Evolutionary conservation across 2,888 invertebrate genomes (phyloP).

Genomic region (Luffia ferchaultella): DNA sequence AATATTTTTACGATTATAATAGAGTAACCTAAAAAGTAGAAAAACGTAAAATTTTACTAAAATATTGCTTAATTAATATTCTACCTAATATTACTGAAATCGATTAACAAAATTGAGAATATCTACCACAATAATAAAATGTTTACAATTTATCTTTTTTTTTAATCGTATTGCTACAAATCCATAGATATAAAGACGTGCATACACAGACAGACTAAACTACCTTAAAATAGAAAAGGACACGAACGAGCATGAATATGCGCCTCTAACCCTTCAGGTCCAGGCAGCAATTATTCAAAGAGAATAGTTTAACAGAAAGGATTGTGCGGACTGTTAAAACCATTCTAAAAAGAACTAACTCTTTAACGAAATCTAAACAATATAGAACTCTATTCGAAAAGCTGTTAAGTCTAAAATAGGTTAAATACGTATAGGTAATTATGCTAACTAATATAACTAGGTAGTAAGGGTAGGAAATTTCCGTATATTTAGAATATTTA

Average conservation of each 20-base stretch:
- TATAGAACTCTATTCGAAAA: not conserved
- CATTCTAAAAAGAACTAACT: conserved; percentile 19
- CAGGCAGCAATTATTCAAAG: conserved; percentile 67
- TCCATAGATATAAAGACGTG: too few species aligned
- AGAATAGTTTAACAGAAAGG: conserved; percentile 68
- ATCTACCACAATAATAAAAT: too few species aligned
- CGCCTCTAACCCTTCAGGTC: conserved; percentile 61
- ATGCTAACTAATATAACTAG: not conserved
- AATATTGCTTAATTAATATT: too few species aligned
- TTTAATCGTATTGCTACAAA: too few species aligned
- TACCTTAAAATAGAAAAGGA: not conserved
- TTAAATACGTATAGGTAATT: not conserved
- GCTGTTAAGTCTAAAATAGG: not conserved
- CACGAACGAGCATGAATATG: conserved; percentile 35
- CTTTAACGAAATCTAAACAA: conserved; percentile 6
- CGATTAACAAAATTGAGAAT: too few species aligned
- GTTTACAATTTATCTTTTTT: too few species aligned
- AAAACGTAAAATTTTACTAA: too few species aligned
- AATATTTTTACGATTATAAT: too few species aligned
- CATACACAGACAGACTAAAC: not conserved
- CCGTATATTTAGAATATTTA: conserved; percentile 62
- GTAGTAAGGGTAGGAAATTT: conserved; percentile 31
- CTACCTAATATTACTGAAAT: too few species aligned
- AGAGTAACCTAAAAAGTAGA: too few species aligned
- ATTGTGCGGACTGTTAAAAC: conserved; percentile 31